Evolutionary conservation across 2,113 vertebrate species (phyloP), one percentile per base, ranked within the genome.

Genomic region (Fulmarus glacialis): DNA sequence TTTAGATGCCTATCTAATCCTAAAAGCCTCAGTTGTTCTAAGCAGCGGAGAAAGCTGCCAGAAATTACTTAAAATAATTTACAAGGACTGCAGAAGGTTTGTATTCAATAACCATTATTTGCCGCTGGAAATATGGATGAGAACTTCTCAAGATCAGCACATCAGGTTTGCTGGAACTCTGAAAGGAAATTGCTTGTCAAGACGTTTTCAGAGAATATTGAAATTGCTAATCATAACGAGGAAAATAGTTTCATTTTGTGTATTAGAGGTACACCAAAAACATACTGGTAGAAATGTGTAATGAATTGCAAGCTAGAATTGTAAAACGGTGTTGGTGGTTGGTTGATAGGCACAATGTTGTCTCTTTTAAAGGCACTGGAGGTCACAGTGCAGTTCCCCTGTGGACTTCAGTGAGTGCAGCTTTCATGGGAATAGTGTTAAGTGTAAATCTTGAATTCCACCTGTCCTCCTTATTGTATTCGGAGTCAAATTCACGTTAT

Each of bases 151-250:
- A 95, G 78, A 67, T 36, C 8, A 27, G 7, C 10, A 81, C 50
- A 63, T 48, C 8, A 92, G 23, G 7, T 79, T 97, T 55, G 30
- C 23, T 87, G 66, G 62, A 92, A 82, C 9, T 88, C 77, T 73
- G 66, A 91, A 73, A 95, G 16, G 8, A 97, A 93, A 93, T 82
- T 87, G 15, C 58, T 92, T 96, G 71, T 66, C 95, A 82, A 93
- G 45, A 52, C 1, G 4, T 91, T 97, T 94, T 95, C 55, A 92
- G 43, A 82, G 42, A 60, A 71, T 92, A 81, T 48, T 89, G 34
- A 68, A 87, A 73, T 58, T 87, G 6, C 38, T 47, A 50, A 82
- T 40, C 3, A 9, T 60, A 91, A 84, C 19, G 17, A 60, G 40
- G 32, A 88, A 93, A 84, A 18, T 17, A 38, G 32, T 53, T 91